Conservation (phyloP, 2,797 vertebrate genomes). For the Hemitrygon akajei region DNA sequence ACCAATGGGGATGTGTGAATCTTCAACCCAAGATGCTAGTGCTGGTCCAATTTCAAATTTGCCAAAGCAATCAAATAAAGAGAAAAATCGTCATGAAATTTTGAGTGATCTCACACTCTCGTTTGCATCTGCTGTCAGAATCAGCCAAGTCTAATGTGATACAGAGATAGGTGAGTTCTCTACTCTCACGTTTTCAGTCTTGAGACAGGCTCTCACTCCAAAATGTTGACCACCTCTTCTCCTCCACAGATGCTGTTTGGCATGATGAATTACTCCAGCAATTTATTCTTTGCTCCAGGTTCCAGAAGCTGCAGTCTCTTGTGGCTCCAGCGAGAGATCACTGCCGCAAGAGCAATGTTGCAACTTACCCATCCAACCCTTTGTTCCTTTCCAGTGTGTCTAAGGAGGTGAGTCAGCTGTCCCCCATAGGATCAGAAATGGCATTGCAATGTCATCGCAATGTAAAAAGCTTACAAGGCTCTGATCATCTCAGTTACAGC, state of each 20-base stretch:
- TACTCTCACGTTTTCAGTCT: too few relatives aligned
- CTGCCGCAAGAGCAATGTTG: background rate
- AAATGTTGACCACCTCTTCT: too few relatives aligned
- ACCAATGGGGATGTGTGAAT: background rate
- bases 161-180: background rate
- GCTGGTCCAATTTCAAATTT: background rate
- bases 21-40: background rate
- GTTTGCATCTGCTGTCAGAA: background rate
- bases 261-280: too few relatives aligned
- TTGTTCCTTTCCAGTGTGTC: background rate
- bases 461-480: background rate
- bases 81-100: background rate
- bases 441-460: background rate
- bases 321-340: too few relatives aligned
- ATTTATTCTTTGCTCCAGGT: too few relatives aligned
- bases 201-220: too few relatives aligned
- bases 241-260: too few relatives aligned
- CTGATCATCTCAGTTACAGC: background rate
- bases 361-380: background rate
- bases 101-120: background rate
- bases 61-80: background rate
- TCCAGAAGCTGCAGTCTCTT: too few relatives aligned
- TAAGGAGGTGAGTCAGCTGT: background rate
- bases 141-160: too few relatives aligned
- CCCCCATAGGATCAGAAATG: background rate